Evolutionary conservation across 2,113 vertebrate species (phyloP), one percentile per base, ranked within the genome.

Genomic region (Hemibagrus wyckioides): DNA sequence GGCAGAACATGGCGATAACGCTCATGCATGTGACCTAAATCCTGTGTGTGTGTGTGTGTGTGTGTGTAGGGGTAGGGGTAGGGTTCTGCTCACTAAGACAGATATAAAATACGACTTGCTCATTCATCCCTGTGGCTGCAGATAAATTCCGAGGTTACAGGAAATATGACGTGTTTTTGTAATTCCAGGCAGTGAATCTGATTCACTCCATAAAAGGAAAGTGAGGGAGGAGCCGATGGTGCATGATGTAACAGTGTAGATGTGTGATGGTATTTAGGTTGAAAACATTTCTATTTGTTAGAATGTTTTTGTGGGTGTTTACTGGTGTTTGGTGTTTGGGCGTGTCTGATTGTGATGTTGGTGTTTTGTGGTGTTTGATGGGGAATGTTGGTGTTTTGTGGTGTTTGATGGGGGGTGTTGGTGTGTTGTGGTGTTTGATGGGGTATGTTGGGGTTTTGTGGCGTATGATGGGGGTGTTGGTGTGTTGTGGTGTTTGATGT

Each of bases 11-110:
- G 54, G 44, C 52, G 69, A 44, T 80, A 85, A 39, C 13, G 0
- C n/a, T 71, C 52, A 56, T 23, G 15, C 82, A 85, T 21, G 65
- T 89, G 90, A 90, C 89, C 87, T 77, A 90, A 89, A 91, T 90
- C 83, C 56, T 48, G 11, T 28, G 71, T 41, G 25, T 6, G 39
- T 75, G 39, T 75, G 39, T 44, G 39, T 75, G 71, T 75, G 71
- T 57, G 50, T 44, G 63, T 36, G 30, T 52, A 21, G 65, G 33
- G 33, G 39, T 77, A 14, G 30, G 39, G n/a, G 39, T 75, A 67
- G 30, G 39, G 28, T 10, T 71, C 59, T 41, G 77, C 33, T 86
- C 61, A 39, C 76, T 79, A 6, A 73, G 61, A 67, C 50, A 54
- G 19, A 57, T 84, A 67, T 86, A 48, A 86, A 59, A 75, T 41